Percentiles rank a stretch among this genome's conserved stretches.
phyloP scores from a whole-genome alignment of 2,113 vertebrate genomes.

The Microtus ochrogaster region DNA sequence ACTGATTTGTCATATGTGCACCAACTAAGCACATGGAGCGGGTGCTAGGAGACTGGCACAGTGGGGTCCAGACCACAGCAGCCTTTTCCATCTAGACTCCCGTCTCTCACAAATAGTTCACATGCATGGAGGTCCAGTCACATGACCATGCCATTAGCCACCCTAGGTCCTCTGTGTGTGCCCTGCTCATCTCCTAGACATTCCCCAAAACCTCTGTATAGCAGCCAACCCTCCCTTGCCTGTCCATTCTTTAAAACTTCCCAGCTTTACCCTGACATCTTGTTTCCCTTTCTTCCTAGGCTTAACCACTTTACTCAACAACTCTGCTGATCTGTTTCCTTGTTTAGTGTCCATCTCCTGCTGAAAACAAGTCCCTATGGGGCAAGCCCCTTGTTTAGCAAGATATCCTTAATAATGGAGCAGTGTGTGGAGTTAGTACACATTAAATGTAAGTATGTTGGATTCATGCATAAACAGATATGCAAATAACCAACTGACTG shows the following conservation, averaged over 20 bases:
- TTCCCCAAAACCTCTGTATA: not conserved
- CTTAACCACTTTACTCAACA: too few species aligned
- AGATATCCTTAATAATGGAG: not conserved
- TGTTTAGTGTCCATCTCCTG: not conserved
- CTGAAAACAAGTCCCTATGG: not conserved
- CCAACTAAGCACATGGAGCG: not conserved
- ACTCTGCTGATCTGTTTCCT: not conserved
- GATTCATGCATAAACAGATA: not conserved
- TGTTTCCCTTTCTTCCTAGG: not conserved
- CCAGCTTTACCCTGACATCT: not conserved
- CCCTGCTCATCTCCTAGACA: not conserved
- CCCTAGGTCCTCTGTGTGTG: not conserved
- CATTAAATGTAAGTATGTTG: not conserved
- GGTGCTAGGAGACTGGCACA: not conserved
- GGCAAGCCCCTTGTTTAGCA: not conserved
- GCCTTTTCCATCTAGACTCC: not conserved
- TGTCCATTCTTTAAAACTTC: not conserved
- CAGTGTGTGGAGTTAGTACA: not conserved
- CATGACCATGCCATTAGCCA: accelerated
- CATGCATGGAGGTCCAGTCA: accelerated
- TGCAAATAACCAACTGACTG: conserved; percentile 7
- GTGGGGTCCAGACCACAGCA: not conserved
- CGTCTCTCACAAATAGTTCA: not conserved
- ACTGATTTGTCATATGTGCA: not conserved
- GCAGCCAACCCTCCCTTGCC: not conserved